phyloP scores from a whole-genome alignment of 2,113 vertebrate genomes.

The Cepphus grylle region DNA sequence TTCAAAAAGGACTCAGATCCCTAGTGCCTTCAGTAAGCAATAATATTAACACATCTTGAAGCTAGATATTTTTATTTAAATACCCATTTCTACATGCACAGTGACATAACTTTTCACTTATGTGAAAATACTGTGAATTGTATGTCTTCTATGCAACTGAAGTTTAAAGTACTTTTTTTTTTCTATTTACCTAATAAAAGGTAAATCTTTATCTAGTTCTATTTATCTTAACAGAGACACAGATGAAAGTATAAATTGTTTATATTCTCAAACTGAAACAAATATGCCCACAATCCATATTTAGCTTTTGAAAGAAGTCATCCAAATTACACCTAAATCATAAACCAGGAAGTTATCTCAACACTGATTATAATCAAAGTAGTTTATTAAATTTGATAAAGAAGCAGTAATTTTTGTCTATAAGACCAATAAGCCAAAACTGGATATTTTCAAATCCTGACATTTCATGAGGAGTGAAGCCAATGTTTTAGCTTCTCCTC shows the following conservation, averaged over 20 bases:
- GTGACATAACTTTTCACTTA: background rate
- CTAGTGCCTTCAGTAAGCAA: background rate
- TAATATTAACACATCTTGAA: background rate
- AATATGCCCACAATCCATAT: background rate
- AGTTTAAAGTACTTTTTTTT: background rate
- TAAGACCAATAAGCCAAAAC: background rate
- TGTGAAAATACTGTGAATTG: background rate
- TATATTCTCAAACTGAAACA: background rate
- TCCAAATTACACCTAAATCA: background rate
- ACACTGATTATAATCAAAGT: background rate
- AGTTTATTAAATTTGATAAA: background rate
- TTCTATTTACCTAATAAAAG: background rate
- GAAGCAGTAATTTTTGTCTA: background rate
- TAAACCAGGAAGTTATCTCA: background rate
- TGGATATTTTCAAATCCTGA: background rate
- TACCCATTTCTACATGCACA: background rate
- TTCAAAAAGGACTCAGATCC: background rate
- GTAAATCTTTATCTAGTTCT: background rate
- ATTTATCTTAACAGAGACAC: background rate
- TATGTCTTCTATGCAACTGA: background rate
- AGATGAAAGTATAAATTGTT: background rate
- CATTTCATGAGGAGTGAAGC: background rate
- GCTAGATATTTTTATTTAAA: background rate
- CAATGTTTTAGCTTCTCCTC: background rate
- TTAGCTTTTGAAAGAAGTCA: background rate